Conservation (phyloP, 2,888 invertebrate genomes). For the Lathronympha strigana region DNA sequence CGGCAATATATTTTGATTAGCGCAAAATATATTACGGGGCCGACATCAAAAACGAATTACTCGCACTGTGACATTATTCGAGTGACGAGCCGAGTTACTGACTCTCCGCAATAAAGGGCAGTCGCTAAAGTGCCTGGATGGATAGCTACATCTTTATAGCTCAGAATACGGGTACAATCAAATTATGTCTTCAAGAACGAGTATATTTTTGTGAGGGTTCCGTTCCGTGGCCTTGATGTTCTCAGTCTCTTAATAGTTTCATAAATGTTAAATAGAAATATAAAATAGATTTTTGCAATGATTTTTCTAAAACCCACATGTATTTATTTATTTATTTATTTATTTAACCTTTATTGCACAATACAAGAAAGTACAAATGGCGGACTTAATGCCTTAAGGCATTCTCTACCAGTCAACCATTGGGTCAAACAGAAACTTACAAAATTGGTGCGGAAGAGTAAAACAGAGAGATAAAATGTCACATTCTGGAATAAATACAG, state of each 20-base stretch:
- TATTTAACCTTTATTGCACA: no score
- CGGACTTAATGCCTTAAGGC: no score
- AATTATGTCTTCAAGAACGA: slow-evolving; percentile 35
- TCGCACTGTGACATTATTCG: slow-evolving; percentile 63
- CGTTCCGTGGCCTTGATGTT: background rate
- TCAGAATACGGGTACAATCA: slow-evolving; percentile 37
- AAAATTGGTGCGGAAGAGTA: no score
- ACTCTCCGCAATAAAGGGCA: slow-evolving; percentile 57
- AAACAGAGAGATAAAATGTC: no score
- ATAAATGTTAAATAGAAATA: background rate
- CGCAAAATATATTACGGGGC: slow-evolving; percentile 60
- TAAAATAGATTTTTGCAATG: no score
- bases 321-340: no score
- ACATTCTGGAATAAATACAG: no score
- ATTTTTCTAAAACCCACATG: no score
- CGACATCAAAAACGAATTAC: slow-evolving; percentile 72
- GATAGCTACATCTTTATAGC: slow-evolving; percentile 42
- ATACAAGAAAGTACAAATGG: no score
- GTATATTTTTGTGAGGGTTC: slow-evolving; percentile 6
- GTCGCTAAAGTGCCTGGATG: slow-evolving; percentile 50
- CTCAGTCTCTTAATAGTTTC: background rate
- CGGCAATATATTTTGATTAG: slow-evolving; percentile 71
- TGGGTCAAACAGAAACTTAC: no score
- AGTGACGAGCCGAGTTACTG: slow-evolving; percentile 53
- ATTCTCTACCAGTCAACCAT: no score